These are phyloP conservation scores for Vanessa atalanta DNA, from an alignment of 1,140 invertebrate species.

Conservation along the genomic window DNA sequence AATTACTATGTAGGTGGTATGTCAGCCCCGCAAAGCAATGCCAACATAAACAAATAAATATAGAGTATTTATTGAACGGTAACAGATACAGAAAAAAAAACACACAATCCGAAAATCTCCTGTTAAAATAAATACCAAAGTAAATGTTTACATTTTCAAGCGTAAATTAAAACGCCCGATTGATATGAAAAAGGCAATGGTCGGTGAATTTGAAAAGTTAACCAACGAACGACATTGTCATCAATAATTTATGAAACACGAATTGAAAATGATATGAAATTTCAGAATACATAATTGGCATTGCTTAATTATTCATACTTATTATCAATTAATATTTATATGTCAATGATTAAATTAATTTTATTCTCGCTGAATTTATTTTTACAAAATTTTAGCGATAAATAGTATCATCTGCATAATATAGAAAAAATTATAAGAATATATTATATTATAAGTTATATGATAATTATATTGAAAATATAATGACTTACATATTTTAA, in stretches of 20 bases:
- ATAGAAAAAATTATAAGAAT: too few relatives aligned
- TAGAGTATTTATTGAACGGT: too few relatives aligned
- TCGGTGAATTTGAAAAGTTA: neutral
- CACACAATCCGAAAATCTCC: too few relatives aligned
- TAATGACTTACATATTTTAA: too few relatives aligned
- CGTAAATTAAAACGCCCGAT: neutral
- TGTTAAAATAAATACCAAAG: neutral
- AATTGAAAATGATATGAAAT: neutral
- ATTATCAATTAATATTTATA: neutral
- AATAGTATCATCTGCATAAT: too few relatives aligned
- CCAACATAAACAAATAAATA: too few relatives aligned
- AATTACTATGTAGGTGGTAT: too few relatives aligned
- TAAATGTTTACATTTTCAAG: neutral
- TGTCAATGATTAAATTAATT: neutral
- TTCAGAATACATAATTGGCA: neutral
- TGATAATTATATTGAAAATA: too few relatives aligned
- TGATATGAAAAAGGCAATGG: neutral
- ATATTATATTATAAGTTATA: too few relatives aligned
- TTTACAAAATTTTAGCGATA: too few relatives aligned
- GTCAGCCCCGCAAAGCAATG: too few relatives aligned
- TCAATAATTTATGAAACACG: conserved; percentile 46
- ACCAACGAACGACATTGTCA: conserved; percentile 8
- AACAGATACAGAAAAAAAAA: too few relatives aligned
- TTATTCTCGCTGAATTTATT: neutral
- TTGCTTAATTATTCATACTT: conserved; percentile 13